Percentiles rank a stretch among this genome's conserved stretches.
These are phyloP conservation scores for Pomatostomus ruficeps DNA, from an alignment of 2,113 vertebrate genomes.

Conservation along the genomic window DNA sequence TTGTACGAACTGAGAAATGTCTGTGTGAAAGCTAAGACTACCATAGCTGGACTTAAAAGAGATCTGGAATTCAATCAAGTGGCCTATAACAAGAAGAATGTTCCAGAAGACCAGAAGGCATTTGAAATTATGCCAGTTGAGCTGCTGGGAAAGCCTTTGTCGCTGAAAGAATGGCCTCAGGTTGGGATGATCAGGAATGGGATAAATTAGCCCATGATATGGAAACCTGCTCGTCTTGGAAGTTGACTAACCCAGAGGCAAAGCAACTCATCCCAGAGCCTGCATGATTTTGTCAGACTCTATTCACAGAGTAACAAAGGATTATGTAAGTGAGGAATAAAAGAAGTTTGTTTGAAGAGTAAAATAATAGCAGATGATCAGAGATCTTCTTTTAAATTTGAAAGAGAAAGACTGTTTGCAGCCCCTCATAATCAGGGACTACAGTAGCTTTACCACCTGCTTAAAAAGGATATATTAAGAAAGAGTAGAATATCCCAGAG, in stretches of 20 bases:
- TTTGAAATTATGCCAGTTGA: neutral
- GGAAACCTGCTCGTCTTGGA: neutral
- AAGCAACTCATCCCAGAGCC: neutral
- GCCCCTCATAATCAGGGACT: neutral
- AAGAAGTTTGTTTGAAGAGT: conserved; percentile 3
- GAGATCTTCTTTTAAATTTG: neutral
- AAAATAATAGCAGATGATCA: conserved; percentile 4
- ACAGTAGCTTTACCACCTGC: neutral
- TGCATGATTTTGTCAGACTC: neutral
- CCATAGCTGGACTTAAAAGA: neutral
- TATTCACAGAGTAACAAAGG: neutral
- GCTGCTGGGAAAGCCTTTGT: neutral
- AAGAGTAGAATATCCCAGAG: neutral
- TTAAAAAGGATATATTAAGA: neutral
- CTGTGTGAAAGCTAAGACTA: neutral
- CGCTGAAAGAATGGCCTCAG: neutral
- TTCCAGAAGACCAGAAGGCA: neutral
- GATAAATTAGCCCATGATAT: neutral
- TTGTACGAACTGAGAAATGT: neutral
- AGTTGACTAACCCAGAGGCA: neutral
- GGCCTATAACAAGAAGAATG: neutral
- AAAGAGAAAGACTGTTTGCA: neutral
- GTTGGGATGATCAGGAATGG: neutral
- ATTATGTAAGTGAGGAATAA: neutral
- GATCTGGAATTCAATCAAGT: neutral